Evolutionary conservation across 2,113 vertebrate species (phyloP).

Genomic region (Dipodomys merriami): DNA sequence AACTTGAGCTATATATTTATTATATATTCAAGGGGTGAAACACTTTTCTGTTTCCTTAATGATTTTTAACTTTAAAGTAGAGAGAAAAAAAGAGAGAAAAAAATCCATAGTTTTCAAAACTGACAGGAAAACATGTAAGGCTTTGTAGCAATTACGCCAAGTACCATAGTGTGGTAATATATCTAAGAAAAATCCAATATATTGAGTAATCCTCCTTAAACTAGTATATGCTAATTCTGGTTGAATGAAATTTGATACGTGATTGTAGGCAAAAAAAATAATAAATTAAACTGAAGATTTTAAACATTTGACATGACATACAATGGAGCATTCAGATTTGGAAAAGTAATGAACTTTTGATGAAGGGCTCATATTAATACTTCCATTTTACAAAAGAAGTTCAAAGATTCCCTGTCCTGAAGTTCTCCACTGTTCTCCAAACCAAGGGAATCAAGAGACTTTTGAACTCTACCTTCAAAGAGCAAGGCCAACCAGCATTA

Average conservation of each 20-base stretch:
- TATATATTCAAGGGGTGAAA: slow-evolving; percentile 57
- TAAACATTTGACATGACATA: background rate
- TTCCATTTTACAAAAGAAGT: background rate
- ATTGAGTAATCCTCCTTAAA: slow-evolving; percentile 27
- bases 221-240: background rate
- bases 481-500: background rate
- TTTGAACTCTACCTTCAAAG: background rate
- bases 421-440: background rate
- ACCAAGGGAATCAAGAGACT: background rate
- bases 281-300: background rate
- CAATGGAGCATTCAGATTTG: background rate
- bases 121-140: slow-evolving; percentile 54
- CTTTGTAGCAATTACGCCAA: slow-evolving; percentile 40
- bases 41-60: slow-evolving; percentile 47
- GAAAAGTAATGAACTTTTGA: slow-evolving; percentile 24
- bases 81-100: slow-evolving; percentile 42
- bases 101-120: slow-evolving; percentile 61
- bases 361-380: background rate
- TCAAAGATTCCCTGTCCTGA: background rate
- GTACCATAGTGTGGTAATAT: background rate
- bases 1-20: slow-evolving; percentile 39
- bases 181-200: slow-evolving; percentile 45
- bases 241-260: slow-evolving; percentile 19
- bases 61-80: slow-evolving; percentile 67
- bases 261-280: background rate